Evolutionary conservation across 2,888 invertebrate species (phyloP), one percentile per base, ranked within the genome.

Genomic region (Mesorhabditis sp.): DNA sequence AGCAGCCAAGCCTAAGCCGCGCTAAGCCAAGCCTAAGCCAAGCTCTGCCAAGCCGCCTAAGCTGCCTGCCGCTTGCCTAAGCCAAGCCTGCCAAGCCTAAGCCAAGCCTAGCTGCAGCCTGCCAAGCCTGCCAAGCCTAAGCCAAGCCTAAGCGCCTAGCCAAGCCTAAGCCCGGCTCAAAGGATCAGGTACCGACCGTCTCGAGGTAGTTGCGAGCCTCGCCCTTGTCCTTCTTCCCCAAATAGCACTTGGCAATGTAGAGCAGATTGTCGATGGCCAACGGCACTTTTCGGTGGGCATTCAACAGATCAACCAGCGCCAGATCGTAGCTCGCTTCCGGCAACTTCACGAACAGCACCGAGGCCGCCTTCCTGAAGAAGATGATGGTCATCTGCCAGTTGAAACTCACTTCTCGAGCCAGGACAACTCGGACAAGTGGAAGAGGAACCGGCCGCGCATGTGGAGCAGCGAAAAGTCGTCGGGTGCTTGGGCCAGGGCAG

Each of bases 371-470:
- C 58, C 58, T 50, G n/a, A 50, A 50, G 58, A 50, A 50, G 28
- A 28, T 2, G 28, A 28, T 2, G 1, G 28, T 28, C 28, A 28
- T 28, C 28, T 28, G 2, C 28, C 58, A 13, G n/a, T 50, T 50
- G 58, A 50, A 2, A 50, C 58, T 50, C 58, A 50, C 58, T 50
- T 50, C 63, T 78, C 78, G 6, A 80, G 28, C 80, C 80, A 78
- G 41, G 76, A 70, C 15, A 78, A 67, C 43, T 62, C 70, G 7
- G 78, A 78, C 43, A 81, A 72, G 4, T 70, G 69, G 66, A 68
- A 81, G 41, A 73, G 45, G 67, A 78, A 81, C 13, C 78, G 75
- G 4, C 80, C 78, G 41, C 78, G 76, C 78, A 79, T 50, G 62
- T 75, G 75, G 62, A 74, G 67, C 41, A 75, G 69, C 43, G 74